A percentile compares a stretch with the other conserved stretches of the same genome.
Conservation (phyloP, 2,888 invertebrate genomes). For the Acanthosepion esculentum region DNA sequence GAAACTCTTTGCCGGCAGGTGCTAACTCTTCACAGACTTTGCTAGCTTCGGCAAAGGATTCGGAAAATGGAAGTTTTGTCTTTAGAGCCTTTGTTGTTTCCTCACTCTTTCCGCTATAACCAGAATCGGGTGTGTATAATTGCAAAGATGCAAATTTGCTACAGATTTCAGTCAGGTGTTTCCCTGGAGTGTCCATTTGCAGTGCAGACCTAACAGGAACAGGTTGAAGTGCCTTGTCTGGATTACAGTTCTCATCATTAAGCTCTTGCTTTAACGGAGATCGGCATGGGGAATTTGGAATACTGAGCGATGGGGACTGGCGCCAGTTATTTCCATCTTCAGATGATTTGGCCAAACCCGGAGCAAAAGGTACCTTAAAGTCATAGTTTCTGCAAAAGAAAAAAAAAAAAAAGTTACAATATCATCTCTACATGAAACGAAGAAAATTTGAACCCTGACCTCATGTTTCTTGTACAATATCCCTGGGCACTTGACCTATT, state of each 20-base stretch:
- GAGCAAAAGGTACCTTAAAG: not conserved
- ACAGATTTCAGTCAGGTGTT: not conserved
- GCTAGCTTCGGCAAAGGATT: not conserved
- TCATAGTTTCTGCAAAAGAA: not conserved
- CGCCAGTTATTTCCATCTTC: not conserved
- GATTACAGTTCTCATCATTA: not conserved
- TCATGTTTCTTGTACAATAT: too few species aligned
- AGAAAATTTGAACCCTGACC: not conserved
- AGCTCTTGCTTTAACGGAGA: not conserved
- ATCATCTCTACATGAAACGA: not conserved
- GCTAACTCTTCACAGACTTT: not conserved
- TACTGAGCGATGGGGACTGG: not conserved
- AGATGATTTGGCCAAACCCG: not conserved
- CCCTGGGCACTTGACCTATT: too few species aligned
- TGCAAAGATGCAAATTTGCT: not conserved
- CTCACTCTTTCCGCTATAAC: not conserved
- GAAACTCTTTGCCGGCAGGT: not conserved
- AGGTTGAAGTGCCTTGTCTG: not conserved
- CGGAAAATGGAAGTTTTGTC: not conserved
- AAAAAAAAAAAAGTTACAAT: not conserved
- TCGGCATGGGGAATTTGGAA: not conserved
- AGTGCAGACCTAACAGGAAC: not conserved
- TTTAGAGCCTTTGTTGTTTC: not conserved
- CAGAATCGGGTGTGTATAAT: not conserved
- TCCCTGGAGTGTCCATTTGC: not conserved